phyloP scores from a whole-genome alignment of 2,113 vertebrate species.

The Copsychus sechellarum region DNA sequence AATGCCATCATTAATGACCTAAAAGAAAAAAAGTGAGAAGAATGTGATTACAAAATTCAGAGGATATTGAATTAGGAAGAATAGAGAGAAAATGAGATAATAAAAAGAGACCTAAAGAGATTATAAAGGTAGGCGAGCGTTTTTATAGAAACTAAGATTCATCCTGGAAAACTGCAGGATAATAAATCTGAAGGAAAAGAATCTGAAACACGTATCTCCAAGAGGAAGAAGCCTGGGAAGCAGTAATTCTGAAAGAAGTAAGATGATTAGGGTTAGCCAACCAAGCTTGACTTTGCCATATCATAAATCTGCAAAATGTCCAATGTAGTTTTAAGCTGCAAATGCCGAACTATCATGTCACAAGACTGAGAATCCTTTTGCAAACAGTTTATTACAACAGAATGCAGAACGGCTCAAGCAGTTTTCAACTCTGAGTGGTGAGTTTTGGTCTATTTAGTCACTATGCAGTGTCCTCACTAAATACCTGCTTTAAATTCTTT shows the following conservation, averaged over 20 bases:
- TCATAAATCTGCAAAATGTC: constrained; percentile 42
- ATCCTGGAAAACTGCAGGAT: constrained; percentile 15
- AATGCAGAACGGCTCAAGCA: background rate
- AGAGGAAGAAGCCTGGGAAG: constrained; percentile 22
- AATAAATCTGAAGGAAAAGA: constrained; percentile 63
- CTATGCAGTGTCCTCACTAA: background rate
- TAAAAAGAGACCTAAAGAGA: constrained; percentile 57
- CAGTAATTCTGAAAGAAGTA: constrained; percentile 30
- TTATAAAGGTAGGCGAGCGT: constrained; percentile 30
- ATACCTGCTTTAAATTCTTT: background rate
- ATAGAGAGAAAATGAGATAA: constrained; percentile 61
- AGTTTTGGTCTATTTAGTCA: background rate
- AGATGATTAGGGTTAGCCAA: constrained; percentile 30
- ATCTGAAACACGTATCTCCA: constrained; percentile 42
- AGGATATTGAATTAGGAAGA: constrained; percentile 60
- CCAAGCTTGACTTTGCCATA: constrained; percentile 47
- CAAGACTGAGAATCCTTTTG: background rate
- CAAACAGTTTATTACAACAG: background rate
- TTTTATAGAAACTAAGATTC: constrained; percentile 52
- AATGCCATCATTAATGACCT: constrained; percentile 54
- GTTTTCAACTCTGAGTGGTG: background rate
- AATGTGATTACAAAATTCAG: constrained; percentile 56
- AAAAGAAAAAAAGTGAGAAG: constrained; percentile 46
- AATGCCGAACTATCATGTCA: constrained; percentile 33
- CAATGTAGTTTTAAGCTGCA: constrained; percentile 38